Evolutionary conservation across 92 coral and sea anemone genomes (phyloP).

Genomic region (Porites divaricata): DNA sequence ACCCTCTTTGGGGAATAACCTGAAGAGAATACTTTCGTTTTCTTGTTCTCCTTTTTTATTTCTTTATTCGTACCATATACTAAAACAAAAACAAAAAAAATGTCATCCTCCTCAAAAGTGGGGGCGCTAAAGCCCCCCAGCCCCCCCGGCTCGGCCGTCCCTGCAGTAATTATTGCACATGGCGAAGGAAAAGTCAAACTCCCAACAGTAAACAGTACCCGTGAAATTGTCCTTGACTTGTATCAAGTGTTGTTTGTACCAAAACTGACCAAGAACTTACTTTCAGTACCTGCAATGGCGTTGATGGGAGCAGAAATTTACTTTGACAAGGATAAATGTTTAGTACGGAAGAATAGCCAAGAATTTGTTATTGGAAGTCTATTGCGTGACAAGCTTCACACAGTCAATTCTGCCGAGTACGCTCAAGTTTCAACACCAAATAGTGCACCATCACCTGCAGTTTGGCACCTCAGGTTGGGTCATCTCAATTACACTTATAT

Average conservation of each 20-base stretch:
- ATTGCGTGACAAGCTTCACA: conserved; percentile 39
- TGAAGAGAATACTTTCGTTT: no score
- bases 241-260: not conserved
- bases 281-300: conserved; percentile 26
- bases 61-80: no score
- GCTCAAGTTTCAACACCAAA: conserved; percentile 59
- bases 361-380: conserved; percentile 56
- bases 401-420: conserved; percentile 6
- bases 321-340: no score
- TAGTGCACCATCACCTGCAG: conserved; percentile 50
- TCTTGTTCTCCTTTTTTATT: no score
- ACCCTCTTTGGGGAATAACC: no score
- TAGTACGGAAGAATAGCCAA: not conserved
- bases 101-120: no score
- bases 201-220: conserved; percentile 30
- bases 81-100: no score
- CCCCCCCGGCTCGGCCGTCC: no score
- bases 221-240: not conserved
- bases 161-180: not conserved
- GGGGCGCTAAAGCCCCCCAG: no score
- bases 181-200: conserved; percentile 67
- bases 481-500: conserved; percentile 59
- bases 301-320: no score
- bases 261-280: conserved; percentile 38
- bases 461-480: conserved; percentile 65